Evolutionary conservation across 2,797 vertebrate species (phyloP), one percentile per base, ranked within the genome.

Genomic region (Intellagama lesueurii): DNA sequence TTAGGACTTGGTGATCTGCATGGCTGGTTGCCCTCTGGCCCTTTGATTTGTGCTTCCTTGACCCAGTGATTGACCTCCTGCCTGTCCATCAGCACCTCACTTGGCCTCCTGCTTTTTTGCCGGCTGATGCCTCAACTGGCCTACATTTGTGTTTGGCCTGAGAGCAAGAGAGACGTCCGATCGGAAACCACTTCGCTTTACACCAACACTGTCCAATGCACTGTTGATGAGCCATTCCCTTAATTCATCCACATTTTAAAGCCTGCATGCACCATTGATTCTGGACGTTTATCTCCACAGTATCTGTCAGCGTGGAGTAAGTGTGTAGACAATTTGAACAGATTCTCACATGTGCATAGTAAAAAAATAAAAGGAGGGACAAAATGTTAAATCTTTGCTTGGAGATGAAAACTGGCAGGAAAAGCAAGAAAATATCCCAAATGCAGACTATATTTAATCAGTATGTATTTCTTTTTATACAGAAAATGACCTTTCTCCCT

Each of bases 211-310:
- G 75, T 91, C 81, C 35, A 70, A 66, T 32, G 83, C 88, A 84
- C 88, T 87, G 28, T 88, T 16, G 76, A 47, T 79, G 28, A 72
- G 30, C 82, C 87, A 28, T 76, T 88, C 49, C 47, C 17, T 49
- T 80, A 90, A 81, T 88, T 89, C 85, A 88, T 80, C 90, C 83
- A 0, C 77, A 22, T 17, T 87, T 78, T 49, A 79, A 88, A 60
- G 60, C 68, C 30, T 69, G 8, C 90, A 79, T 80, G 56, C 19
- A 49, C 84, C 77, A 90, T 14, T 52, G 77, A 75, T 30, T 91
- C 73, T 28, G 52, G 52, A 73, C 11, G 2, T 87, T 87, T 81
- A 87, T 91, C 91, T 78, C 49, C 82, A 22, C 68, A 83, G 30
- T 80, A 92, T 49, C 24, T 40, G 7, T 66, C 68, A 81, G 83